A percentile compares a stretch with the other conserved stretches of the same genome.
Conservation (phyloP, 2,888 invertebrate species). For the Clepsis dumicolana region DNA sequence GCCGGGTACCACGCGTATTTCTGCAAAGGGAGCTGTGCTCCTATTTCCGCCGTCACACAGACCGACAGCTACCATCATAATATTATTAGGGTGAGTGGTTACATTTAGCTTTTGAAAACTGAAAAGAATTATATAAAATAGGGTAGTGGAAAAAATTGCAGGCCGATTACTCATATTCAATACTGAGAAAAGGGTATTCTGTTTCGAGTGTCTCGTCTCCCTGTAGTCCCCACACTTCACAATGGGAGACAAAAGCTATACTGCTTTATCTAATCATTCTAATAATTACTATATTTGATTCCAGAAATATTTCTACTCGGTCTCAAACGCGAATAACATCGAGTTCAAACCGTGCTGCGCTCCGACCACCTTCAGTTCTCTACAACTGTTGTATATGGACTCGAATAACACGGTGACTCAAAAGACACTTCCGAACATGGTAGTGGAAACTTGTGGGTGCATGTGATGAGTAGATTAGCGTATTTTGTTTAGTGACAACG, state of each 20-base stretch:
- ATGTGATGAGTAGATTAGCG: conserved; percentile 83
- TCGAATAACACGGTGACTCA: conserved; percentile 92
- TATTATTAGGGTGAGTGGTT: conserved; percentile 89
- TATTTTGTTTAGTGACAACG: background rate
- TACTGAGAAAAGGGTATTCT: no score
- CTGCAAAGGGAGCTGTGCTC: conserved; percentile 93
- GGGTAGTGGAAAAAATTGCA: no score
- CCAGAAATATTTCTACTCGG: conserved; percentile 90
- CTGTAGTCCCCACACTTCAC: no score
- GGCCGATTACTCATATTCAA: no score
- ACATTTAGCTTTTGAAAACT: no score
- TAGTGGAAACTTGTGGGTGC: conserved; percentile 96
- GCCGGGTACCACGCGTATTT: conserved; percentile 95
- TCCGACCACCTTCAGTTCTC: conserved; percentile 92
- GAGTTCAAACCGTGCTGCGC: conserved; percentile 95
- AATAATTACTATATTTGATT: conserved; percentile 40
- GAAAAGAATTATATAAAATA: no score
- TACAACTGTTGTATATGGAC: conserved; percentile 93
- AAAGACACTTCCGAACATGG: conserved; percentile 94
- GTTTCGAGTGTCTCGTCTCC: no score
- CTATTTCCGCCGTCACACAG: conserved; percentile 89
- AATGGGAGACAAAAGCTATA: no score
- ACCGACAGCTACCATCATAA: conserved; percentile 88
- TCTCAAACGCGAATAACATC: conserved; percentile 78
- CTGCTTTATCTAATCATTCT: no score